Evolutionary conservation across 2,888 invertebrate genomes (phyloP), one percentile per base, ranked within the genome.

Genomic region (Lycaena phlaeas): DNA sequence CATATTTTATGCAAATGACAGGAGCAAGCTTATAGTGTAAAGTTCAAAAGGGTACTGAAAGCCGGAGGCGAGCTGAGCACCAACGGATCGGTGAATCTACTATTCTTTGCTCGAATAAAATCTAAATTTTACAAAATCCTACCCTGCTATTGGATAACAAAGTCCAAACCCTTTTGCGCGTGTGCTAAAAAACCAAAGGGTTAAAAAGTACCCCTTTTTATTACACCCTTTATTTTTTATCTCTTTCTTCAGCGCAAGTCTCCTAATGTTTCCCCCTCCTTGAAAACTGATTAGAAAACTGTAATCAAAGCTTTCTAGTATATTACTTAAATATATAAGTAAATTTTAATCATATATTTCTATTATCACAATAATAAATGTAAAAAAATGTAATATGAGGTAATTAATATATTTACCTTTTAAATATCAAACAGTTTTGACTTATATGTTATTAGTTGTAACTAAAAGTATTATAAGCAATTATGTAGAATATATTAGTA

Each of bases 141-240:
- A 66, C 54, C 49, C 59, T 78, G 62, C 68, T 46, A 84, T 84
- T 84, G 84, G 84, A 64, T 61, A 66, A 61, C 55, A 60, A 61
- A 57, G 51, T 68, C 70, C 70, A 61, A 68, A 66, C 70, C 67
- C 71, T 59, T 68, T 68, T 82, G 82, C 81, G 82, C 81, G 64
- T 82, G 84, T 84, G 81, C 79, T 75, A 81, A 82, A 79, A 76
- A 76, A 71, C 41, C 56, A 68, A 81, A 79, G 82, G 85, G 81
- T 79, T 78, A 70, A 71, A 62, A 67, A 59, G 48, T 62, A 67
- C 63, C 70, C 74, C 58, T 57, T 58, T 53, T 58, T 34, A 34
- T 34, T 12, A 4, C 34, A 34, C 34, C 34, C 34, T 11, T 22
- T 34, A 53, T 59, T 61, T 54, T 65, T 50, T 58, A 64, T 61